A percentile compares a stretch with the other conserved stretches of the same genome.
These are phyloP conservation scores for Agrotis segetum DNA, from an alignment of 2,888 invertebrate genomes.

Conservation along the genomic window DNA sequence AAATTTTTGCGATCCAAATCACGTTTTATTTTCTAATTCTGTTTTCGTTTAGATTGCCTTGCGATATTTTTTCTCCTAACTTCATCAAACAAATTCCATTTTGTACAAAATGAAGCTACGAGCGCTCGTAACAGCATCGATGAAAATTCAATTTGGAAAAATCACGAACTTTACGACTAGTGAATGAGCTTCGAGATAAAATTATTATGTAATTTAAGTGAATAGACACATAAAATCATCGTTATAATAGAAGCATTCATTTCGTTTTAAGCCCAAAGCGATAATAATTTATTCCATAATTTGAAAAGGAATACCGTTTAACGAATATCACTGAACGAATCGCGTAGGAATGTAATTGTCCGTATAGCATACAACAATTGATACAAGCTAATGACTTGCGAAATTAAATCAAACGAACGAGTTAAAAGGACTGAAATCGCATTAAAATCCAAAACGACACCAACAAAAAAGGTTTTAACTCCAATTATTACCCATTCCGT, in stretches of 20 bases:
- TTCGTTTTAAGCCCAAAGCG: slow-evolving; percentile 32
- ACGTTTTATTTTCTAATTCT: slow-evolving; percentile 43
- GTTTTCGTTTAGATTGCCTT: slow-evolving; percentile 46
- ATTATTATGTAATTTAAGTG: slow-evolving; percentile 50
- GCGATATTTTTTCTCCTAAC: slow-evolving; percentile 42
- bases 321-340: slow-evolving; percentile 28
- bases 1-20: slow-evolving; percentile 29
- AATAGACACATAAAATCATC: slow-evolving; percentile 53
- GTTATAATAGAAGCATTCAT: slow-evolving; percentile 45
- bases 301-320: slow-evolving; percentile 36
- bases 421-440: slow-evolving; percentile 73
- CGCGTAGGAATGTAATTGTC: slow-evolving; percentile 53
- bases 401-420: slow-evolving; percentile 77
- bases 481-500: slow-evolving; percentile 88
- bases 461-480: slow-evolving; percentile 84
- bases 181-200: slow-evolving; percentile 46
- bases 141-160: slow-evolving; percentile 62
- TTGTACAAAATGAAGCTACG: slow-evolving; percentile 45
- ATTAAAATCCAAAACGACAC: slow-evolving; percentile 80
- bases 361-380: slow-evolving; percentile 67
- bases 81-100: slow-evolving; percentile 56
- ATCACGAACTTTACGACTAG: slow-evolving; percentile 56
- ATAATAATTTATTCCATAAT: slow-evolving; percentile 44
- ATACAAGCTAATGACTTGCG: slow-evolving; percentile 77
- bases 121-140: slow-evolving; percentile 49